Percentiles rank a stretch among this genome's conserved stretches.
These are phyloP conservation scores for Rhyzopertha dominica DNA, from an alignment of 1,140 invertebrate genomes.

Conservation along the genomic window DNA sequence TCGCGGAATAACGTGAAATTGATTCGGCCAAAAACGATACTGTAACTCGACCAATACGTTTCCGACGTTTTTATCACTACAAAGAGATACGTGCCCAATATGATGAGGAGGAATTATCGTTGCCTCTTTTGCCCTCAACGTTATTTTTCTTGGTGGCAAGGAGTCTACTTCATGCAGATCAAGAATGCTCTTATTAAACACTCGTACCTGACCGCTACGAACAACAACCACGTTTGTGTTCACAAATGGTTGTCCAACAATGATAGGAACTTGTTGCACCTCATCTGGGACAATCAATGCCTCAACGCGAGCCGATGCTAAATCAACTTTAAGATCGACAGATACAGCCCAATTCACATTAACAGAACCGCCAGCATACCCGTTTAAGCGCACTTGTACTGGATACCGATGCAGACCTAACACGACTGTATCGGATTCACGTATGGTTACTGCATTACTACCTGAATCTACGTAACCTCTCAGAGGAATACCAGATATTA, in stretches of 20 bases:
- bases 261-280: constrained; percentile 18
- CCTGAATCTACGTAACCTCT: too few species aligned
- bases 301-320: constrained; percentile 14
- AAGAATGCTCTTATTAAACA: constrained; percentile 14
- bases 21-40: neutral
- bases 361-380: constrained; percentile 1
- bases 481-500: too few species aligned
- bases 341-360: neutral
- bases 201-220: constrained; percentile 11
- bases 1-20: constrained; percentile 2
- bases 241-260: constrained; percentile 25
- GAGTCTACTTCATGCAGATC: constrained; percentile 18
- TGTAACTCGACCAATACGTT: constrained; percentile 9
- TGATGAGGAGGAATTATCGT: constrained; percentile 13
- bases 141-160: constrained; percentile 14
- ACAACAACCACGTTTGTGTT: constrained; percentile 17
- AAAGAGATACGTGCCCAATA: constrained; percentile 3
- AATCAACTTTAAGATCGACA: constrained; percentile 16
- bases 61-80: constrained; percentile 2
- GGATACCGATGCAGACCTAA: too few species aligned
- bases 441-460: too few species aligned
- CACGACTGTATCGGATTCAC: too few species aligned
- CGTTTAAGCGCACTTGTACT: too few species aligned
- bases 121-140: constrained; percentile 14
- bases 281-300: constrained; percentile 20